These are phyloP conservation scores for Argynnis bischoffii DNA, from an alignment of 2,888 invertebrate species.

Conservation along the genomic window DNA sequence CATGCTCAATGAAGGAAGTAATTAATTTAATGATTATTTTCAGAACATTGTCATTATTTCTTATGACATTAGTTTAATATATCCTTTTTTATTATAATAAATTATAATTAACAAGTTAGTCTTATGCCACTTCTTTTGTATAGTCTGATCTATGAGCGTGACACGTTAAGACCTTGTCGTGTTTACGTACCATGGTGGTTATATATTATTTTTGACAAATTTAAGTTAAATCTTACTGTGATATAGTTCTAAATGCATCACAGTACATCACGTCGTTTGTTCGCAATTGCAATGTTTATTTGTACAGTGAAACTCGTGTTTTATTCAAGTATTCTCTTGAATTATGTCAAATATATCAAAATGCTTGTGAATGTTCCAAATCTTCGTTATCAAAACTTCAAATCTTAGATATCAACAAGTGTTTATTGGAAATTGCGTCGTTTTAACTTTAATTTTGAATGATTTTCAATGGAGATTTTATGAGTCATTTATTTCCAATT, in stretches of 20 bases:
- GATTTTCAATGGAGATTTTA: neutral
- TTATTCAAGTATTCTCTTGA: neutral
- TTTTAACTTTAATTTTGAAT: slow-evolving; percentile 1
- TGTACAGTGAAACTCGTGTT: neutral
- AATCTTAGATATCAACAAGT: slow-evolving; percentile 19
- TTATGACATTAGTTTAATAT: too few species aligned
- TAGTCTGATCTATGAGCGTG: neutral
- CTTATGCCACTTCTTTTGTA: slow-evolving; percentile 2
- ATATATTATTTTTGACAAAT: slow-evolving; percentile 11
- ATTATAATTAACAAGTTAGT: neutral
- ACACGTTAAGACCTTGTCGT: slow-evolving; percentile 15
- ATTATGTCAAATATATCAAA: neutral
- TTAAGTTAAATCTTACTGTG: slow-evolving; percentile 15
- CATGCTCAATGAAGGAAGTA: neutral
- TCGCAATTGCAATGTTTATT: neutral
- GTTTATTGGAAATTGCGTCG: slow-evolving; percentile 15
- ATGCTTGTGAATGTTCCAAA: slow-evolving; percentile 1
- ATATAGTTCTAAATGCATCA: slow-evolving; percentile 16
- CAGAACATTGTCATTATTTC: too few species aligned
- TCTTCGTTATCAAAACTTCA: slow-evolving; percentile 12
- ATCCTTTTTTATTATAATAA: neutral
- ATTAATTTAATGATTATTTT: neutral
- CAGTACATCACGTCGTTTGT: neutral
- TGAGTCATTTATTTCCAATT: slow-evolving; percentile 25
- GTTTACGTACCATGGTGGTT: slow-evolving; percentile 14